A percentile compares a stretch with the other conserved stretches of the same genome.
These are phyloP conservation scores for Manacus vitellinus DNA, from an alignment of 2,113 vertebrate species.

Conservation along the genomic window DNA sequence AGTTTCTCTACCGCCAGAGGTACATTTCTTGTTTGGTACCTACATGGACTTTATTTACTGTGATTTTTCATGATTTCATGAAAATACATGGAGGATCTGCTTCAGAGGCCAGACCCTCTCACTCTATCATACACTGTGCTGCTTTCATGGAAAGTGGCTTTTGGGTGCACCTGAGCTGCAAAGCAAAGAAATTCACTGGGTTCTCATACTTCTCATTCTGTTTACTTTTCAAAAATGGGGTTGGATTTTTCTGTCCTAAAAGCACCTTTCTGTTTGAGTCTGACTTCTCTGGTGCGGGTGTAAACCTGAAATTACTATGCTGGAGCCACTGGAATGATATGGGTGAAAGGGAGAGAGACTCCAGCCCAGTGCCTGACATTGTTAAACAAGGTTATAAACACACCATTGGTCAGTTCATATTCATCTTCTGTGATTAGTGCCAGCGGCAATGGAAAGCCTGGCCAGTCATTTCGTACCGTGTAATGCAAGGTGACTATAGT, in stretches of 20 bases:
- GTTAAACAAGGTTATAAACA: constrained; percentile 8
- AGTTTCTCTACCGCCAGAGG: not conserved
- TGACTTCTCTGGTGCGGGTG: not conserved
- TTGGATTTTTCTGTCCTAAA: not conserved
- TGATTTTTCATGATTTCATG: not conserved
- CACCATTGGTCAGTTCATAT: constrained; percentile 12
- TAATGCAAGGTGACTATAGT: constrained; percentile 54
- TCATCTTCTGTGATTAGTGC: constrained; percentile 5
- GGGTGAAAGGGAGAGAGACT: not conserved
- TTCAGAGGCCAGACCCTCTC: not conserved
- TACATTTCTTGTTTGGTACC: not conserved
- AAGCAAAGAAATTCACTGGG: not conserved
- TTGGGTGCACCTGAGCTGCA: not conserved
- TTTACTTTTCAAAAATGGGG: not conserved
- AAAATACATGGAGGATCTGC: not conserved
- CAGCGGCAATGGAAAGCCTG: constrained; percentile 7
- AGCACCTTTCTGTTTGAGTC: not conserved
- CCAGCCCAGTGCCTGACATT: not conserved
- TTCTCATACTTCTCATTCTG: not conserved
- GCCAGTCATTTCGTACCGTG: constrained; percentile 22
- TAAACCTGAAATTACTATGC: not conserved
- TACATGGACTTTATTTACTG: not conserved
- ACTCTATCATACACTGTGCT: not conserved
- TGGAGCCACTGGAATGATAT: not conserved
- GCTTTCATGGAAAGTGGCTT: not conserved